Percentiles rank a stretch among this genome's conserved stretches.
Evolutionary conservation across 2,797 vertebrate genomes (phyloP).

Genomic region (Alcedo atthis): DNA sequence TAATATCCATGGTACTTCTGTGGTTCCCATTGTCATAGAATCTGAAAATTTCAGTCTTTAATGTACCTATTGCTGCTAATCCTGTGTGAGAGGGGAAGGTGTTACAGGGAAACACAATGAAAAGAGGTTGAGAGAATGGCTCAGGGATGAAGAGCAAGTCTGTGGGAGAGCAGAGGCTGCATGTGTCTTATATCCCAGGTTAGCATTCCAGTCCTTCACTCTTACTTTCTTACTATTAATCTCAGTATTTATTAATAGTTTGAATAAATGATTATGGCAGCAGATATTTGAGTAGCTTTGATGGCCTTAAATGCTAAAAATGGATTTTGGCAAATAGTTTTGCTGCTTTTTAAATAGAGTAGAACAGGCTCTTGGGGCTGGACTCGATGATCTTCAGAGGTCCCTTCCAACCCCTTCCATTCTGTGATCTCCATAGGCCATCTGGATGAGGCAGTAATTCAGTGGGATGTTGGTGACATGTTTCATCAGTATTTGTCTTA

Average conservation of each 20-base stretch:
- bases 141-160: background rate
- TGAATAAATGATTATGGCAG: background rate
- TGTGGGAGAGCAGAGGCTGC: background rate
- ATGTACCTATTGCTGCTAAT: background rate
- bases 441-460: background rate
- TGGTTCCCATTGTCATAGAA: background rate
- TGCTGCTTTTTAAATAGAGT: background rate
- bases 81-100: background rate
- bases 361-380: background rate
- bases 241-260: background rate
- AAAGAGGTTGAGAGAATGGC: background rate
- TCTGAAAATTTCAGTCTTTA: conserved; percentile 11
- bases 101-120: background rate
- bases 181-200: background rate
- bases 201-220: background rate
- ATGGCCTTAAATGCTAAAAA: background rate
- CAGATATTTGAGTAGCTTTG: background rate
- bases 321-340: background rate
- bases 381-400: too few relatives aligned
- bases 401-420: too few relatives aligned
- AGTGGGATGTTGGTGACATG: background rate
- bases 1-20: background rate
- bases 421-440: background rate
- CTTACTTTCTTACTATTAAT: background rate
- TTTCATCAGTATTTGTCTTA: background rate